phyloP scores from a whole-genome alignment of 2,113 vertebrate genomes.

The Thamnaconus septentrionalis region DNA sequence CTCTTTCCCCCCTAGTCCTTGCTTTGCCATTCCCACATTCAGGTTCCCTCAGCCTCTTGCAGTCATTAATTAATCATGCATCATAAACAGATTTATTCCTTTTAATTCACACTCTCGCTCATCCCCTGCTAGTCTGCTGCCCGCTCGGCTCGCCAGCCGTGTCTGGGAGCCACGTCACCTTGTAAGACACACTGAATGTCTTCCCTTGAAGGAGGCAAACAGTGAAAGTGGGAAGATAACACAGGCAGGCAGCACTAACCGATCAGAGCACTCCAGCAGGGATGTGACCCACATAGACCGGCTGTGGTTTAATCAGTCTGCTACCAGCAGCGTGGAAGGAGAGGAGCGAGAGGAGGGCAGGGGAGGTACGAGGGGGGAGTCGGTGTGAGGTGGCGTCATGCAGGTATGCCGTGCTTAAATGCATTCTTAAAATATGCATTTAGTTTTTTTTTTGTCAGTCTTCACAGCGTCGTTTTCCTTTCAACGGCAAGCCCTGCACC shows the following conservation, averaged over 20 bases:
- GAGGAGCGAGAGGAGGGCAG: constrained; percentile 13
- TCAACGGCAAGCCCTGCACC: background rate
- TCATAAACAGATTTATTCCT: constrained; percentile 47
- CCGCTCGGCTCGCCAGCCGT: constrained; percentile 49
- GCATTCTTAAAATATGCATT: background rate
- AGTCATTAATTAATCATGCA: constrained; percentile 54
- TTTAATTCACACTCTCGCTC: constrained; percentile 44
- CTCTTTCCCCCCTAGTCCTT: background rate
- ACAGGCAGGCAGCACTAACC: constrained; percentile 76
- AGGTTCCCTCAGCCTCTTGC: constrained; percentile 20
- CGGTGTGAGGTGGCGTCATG: background rate
- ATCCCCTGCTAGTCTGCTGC: constrained; percentile 22
- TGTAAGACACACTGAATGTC: constrained; percentile 65
- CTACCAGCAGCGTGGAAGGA: constrained; percentile 48
- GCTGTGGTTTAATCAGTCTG: constrained; percentile 73
- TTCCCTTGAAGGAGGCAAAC: constrained; percentile 69
- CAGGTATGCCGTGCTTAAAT: background rate
- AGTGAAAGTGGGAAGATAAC: constrained; percentile 66
- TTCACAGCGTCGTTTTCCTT: background rate
- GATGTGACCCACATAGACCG: constrained; percentile 77
- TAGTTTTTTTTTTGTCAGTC: background rate
- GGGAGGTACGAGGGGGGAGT: background rate
- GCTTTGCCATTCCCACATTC: constrained; percentile 9
- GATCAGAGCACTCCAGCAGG: constrained; percentile 76
- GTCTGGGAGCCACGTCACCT: constrained; percentile 63